phyloP scores from a whole-genome alignment of 2,113 vertebrate species.

The Catharus bicknelli region DNA sequence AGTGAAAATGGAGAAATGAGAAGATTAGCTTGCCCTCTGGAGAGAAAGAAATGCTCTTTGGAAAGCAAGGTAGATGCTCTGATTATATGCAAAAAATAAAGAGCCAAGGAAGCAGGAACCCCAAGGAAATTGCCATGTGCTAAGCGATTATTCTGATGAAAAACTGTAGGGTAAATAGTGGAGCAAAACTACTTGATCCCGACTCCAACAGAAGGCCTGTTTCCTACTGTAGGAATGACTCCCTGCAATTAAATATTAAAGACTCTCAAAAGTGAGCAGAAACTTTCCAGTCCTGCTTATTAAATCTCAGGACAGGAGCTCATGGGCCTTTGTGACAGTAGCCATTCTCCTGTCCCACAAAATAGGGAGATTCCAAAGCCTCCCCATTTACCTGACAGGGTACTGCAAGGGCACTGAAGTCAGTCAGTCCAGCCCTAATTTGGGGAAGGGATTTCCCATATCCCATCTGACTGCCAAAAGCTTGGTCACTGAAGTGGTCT shows the following conservation, averaged over 20 bases:
- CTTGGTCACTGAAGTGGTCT: not conserved
- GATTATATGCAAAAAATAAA: not conserved
- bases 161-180: not conserved
- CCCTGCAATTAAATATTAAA: not conserved
- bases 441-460: not conserved
- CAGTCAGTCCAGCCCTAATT: not conserved
- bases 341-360: not conserved
- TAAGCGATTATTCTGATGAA: not conserved
- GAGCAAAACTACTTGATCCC: not conserved
- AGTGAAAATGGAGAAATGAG: not conserved
- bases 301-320: not conserved
- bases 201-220: not conserved
- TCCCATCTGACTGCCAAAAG: not conserved
- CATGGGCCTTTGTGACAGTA: not conserved
- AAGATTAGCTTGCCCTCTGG: not conserved
- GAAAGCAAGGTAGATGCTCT: not conserved
- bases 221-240: not conserved
- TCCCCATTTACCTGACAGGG: not conserved
- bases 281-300: not conserved
- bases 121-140: not conserved
- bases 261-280: not conserved
- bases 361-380: not conserved
- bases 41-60: not conserved
- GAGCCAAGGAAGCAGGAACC: not conserved
- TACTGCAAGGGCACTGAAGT: not conserved